Conservation (phyloP, 2,797 vertebrate species). For the Myoxocephalus aenaeus region DNA sequence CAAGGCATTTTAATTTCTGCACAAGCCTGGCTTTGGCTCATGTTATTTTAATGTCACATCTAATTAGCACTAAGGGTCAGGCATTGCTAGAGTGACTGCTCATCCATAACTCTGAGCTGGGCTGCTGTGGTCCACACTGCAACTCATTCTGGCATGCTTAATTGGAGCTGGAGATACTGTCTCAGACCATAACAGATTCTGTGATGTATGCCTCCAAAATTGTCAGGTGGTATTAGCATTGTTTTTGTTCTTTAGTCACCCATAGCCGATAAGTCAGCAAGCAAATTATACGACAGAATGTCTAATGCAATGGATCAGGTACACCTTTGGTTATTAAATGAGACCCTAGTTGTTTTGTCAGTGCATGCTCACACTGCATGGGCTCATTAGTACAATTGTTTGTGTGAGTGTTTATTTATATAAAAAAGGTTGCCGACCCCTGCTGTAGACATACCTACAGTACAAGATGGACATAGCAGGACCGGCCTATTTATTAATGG, state of each 20-base stretch:
- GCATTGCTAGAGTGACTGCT: conserved; percentile 80
- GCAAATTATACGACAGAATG: conserved; percentile 73
- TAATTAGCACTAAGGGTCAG: conserved; percentile 83
- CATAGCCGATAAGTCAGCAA: conserved; percentile 69
- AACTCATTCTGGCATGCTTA: conserved; percentile 84
- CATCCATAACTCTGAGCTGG: conserved; percentile 81
- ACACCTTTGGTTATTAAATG: conserved; percentile 73
- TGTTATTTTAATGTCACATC: conserved; percentile 83
- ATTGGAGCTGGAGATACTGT: conserved; percentile 82
- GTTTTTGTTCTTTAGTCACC: conserved; percentile 83
- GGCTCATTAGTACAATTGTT: conserved; percentile 56
- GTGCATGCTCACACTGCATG: conserved; percentile 36
- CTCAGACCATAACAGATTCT: conserved; percentile 79
- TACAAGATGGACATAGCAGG: background rate
- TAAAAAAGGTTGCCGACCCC: background rate
- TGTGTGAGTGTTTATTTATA: conserved; percentile 21
- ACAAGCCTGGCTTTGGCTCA: conserved; percentile 72
- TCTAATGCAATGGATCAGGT: conserved; percentile 62
- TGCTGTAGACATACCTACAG: background rate
- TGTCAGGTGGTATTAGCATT: conserved; percentile 82
- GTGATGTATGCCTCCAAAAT: conserved; percentile 80
- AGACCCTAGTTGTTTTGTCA: conserved; percentile 61
- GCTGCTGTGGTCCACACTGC: conserved; percentile 76
- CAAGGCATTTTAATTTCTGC: conserved; percentile 77
- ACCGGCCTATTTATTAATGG: background rate